phyloP scores from a whole-genome alignment of 2,888 invertebrate genomes.

The Dicranocentrus wangi region DNA sequence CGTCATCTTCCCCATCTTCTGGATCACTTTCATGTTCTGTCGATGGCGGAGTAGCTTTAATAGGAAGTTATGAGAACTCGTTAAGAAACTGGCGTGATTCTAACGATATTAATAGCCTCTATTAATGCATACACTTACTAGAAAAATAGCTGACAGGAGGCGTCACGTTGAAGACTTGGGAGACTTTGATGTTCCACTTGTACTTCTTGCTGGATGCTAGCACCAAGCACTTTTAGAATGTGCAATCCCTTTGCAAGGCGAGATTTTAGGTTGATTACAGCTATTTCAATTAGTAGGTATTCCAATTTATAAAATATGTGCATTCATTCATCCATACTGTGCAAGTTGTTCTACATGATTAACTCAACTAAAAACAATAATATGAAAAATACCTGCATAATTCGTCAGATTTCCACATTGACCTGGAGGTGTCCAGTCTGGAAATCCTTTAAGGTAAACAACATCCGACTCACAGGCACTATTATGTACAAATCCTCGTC shows the following conservation, averaged over 20 bases:
- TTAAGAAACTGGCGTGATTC: too few relatives aligned
- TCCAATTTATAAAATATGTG: too few relatives aligned
- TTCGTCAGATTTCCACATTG: constrained; percentile 67
- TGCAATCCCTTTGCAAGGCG: constrained; percentile 27
- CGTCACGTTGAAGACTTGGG: constrained; percentile 55
- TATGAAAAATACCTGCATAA: constrained; percentile 68
- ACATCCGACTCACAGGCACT: constrained; percentile 66
- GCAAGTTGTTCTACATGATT: too few relatives aligned
- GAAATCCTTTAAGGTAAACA: constrained; percentile 68
- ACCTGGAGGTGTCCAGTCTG: constrained; percentile 67
- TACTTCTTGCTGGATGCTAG: constrained; percentile 67
- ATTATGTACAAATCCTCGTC: constrained; percentile 34
- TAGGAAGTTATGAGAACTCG: too few relatives aligned
- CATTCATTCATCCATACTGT: too few relatives aligned
- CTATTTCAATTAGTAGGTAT: too few relatives aligned
- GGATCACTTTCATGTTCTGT: neutral
- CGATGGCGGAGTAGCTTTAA: neutral
- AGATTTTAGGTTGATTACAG: constrained; percentile 57
- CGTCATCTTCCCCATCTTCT: neutral
- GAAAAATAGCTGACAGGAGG: too few relatives aligned
- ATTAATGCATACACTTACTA: too few relatives aligned
- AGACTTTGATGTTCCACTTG: constrained; percentile 68
- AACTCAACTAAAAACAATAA: too few relatives aligned
- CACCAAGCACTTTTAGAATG: constrained; percentile 58
- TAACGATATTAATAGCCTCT: too few relatives aligned